These are phyloP conservation scores for Caenorhabditis drosophilae DNA, from an alignment of 2,888 invertebrate genomes.

Conservation along the genomic window DNA sequence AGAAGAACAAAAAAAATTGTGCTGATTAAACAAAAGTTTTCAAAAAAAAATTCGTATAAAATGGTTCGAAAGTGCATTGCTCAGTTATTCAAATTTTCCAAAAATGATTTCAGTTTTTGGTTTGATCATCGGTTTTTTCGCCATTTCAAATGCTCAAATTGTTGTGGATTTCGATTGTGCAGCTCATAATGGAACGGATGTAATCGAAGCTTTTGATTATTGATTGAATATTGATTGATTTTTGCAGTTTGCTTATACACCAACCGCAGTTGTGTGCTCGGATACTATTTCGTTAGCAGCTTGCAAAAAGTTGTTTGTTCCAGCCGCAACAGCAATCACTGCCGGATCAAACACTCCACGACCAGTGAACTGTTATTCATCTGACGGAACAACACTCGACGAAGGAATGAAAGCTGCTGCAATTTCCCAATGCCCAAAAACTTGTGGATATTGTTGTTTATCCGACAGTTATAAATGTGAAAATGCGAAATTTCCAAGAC, in stretches of 20 bases:
- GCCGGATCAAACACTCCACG: neutral
- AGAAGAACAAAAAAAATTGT: too few relatives aligned
- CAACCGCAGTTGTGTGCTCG: neutral
- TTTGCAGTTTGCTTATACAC: neutral
- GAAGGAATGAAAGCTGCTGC: constrained; percentile 3
- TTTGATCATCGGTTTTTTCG: too few relatives aligned
- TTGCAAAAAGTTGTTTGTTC: neutral
- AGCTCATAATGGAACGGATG: too few relatives aligned
- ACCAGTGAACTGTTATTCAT: neutral
- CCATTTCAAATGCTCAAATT: too few relatives aligned
- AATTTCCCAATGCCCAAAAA: constrained; percentile 17
- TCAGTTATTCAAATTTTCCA: too few relatives aligned
- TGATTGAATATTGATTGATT: too few relatives aligned
- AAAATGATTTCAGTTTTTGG: too few relatives aligned
- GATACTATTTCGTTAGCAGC: neutral
- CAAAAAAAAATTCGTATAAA: too few relatives aligned
- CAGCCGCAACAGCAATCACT: neutral
- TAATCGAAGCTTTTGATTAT: too few relatives aligned
- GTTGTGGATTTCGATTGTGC: too few relatives aligned
- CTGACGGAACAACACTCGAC: neutral
- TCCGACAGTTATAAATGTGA: constrained; percentile 19
- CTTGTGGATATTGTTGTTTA: constrained; percentile 33
- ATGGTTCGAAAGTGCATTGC: too few relatives aligned
- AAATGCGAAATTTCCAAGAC: constrained; percentile 11
- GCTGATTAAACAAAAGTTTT: too few relatives aligned